These are phyloP conservation scores for Rhagonycha fulva DNA, from an alignment of 2,888 invertebrate species.

Conservation along the genomic window DNA sequence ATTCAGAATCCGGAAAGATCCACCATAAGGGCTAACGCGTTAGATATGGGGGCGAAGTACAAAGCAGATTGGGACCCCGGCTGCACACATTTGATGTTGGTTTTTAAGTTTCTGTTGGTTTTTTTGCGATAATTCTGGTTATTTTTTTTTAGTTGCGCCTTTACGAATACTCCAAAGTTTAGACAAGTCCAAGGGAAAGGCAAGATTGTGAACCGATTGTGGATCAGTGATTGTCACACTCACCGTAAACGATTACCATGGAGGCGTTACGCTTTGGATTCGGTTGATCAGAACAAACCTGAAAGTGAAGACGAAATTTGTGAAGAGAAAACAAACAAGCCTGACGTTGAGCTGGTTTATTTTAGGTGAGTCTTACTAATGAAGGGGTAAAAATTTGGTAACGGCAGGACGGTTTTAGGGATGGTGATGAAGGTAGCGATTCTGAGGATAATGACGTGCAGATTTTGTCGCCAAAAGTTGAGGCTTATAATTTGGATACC, in stretches of 20 bases:
- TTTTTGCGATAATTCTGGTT: constrained; percentile 31
- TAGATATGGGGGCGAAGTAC: constrained; percentile 80
- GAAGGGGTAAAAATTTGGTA: background rate
- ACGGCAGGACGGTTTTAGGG: background rate
- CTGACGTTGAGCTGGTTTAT: constrained; percentile 6
- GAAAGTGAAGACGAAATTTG: constrained; percentile 62
- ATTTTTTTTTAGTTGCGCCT: constrained; percentile 77
- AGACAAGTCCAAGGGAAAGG: constrained; percentile 68
- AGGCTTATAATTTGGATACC: constrained; percentile 46
- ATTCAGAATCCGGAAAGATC: constrained; percentile 81
- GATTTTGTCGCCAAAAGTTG: constrained; percentile 17
- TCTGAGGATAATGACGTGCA: background rate
- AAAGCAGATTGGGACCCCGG: constrained; percentile 72
- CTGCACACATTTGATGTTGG: constrained; percentile 88
- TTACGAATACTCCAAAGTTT: constrained; percentile 87
- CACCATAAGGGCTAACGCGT: constrained; percentile 67
- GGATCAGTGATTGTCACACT: constrained; percentile 71
- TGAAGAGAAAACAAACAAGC: constrained; percentile 45
- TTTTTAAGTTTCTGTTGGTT: constrained; percentile 26
- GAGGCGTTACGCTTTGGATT: constrained; percentile 65
- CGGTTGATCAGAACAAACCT: constrained; percentile 48
- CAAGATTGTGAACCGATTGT: constrained; percentile 71
- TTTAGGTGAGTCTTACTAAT: background rate
- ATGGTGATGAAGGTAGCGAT: background rate
- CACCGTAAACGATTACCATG: constrained; percentile 68